Conservation (phyloP, 2,888 invertebrate genomes). For the Clanis bilineata region DNA sequence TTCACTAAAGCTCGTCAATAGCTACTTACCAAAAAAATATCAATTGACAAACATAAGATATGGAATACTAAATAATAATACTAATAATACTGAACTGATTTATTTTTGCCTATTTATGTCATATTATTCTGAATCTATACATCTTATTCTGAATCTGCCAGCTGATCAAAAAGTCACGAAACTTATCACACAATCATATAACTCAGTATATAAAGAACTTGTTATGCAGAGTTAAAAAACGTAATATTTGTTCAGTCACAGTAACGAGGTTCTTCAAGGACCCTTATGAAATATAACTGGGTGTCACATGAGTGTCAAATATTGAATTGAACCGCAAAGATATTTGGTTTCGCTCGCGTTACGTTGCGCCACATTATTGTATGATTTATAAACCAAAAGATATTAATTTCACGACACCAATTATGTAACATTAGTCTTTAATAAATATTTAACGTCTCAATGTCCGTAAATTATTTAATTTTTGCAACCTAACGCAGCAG, state of each 20-base stretch:
- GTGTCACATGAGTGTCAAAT: neutral
- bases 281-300: neutral
- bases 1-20: too few species aligned
- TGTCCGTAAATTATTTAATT: neutral
- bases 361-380: neutral
- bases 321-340: neutral
- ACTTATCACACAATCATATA: too few species aligned
- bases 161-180: too few species aligned
- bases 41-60: too few species aligned
- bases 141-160: too few species aligned
- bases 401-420: neutral
- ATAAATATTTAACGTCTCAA: neutral
- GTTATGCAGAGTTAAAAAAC: neutral
- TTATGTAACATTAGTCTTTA: neutral
- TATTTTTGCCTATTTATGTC: too few species aligned
- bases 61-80: too few species aligned
- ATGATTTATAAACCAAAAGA: neutral
- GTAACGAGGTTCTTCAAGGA: neutral
- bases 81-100: too few species aligned
- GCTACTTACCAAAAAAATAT: too few species aligned
- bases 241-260: neutral
- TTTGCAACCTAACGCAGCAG: too few species aligned
- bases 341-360: neutral
- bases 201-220: neutral
- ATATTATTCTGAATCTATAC: too few species aligned